Base-by-base conservation (phyloP, 2,797 vertebrate genomes). In the Fratercula arctica region DNA sequence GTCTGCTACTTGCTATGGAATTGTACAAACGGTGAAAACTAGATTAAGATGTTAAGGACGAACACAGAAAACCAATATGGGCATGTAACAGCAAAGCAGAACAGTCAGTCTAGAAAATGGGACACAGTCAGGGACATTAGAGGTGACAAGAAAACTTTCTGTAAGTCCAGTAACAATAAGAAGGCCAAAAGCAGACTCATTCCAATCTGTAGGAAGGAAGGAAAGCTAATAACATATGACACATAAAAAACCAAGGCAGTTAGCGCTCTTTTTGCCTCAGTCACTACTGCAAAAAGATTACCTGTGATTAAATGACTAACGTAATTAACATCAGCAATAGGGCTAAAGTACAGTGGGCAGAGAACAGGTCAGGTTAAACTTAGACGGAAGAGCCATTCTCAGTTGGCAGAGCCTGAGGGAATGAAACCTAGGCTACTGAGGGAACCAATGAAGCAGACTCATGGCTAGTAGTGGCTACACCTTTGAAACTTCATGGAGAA, bases 301-400 rank as follows among this genome's bases (percentile, higher is more conserved):
- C 51, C 68, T 67, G 37, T n/a, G 72, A 89, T 89, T 91, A 94
- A 95, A 76, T 87, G 85, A 92, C 85, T 87, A 91, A 92, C 8
- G 50, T 25, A 75, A 82, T 77, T 85, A 86, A 73, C 0, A 3
- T 48, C 85, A 93, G 46, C 41, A 73, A 46, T 3, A 63, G 18
- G 63, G 67, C 43, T 92, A 76, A 73, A 66, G 26, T 39, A 46
- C n/a, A 91, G 60, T 56, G 48, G 56, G 79, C 78, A 91, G 78
- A 77, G 43, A 89, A 74, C 5, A 74, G 64, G n/a, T 83, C 50
- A 76, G 33, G 28, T 48, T 70, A 60, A 85, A 56, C 13, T 33
- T 6, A 11, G 6, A 60, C 39, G 24, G 87, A 43, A 50, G 31
- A 78, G 21, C 19, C n/a, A 8, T 18, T 61, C 46, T 72, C 28